Percentiles rank a stretch among this genome's conserved stretches.
Conservation (phyloP, 2,888 invertebrate genomes). For the Hyposoter dolosus region DNA sequence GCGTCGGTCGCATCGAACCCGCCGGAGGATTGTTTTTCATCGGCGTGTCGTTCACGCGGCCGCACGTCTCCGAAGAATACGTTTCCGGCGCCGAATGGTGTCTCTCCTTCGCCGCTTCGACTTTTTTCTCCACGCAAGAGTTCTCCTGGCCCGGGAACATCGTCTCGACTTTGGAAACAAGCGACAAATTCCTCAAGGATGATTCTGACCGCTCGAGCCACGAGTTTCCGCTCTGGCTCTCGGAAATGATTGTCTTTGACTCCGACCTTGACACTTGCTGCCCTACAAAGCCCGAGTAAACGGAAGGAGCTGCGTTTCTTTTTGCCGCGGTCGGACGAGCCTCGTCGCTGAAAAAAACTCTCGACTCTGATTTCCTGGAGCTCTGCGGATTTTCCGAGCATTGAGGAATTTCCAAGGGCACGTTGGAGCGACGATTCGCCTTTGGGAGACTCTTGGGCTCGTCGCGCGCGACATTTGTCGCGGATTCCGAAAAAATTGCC, state of each 20-base stretch:
- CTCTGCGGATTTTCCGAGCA: not conserved
- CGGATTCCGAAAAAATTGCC: not conserved
- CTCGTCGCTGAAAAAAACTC: not conserved
- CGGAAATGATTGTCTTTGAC: not conserved
- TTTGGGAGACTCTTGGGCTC: not conserved
- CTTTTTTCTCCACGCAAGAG: not conserved
- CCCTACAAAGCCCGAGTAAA: not conserved
- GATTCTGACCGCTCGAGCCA: not conserved
- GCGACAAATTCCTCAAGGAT: not conserved
- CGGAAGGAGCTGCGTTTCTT: not conserved
- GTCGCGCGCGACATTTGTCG: not conserved
- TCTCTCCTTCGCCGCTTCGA: not conserved
- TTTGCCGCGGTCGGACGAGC: not conserved
- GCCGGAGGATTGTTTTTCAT: conserved; percentile 75
- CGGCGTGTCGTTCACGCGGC: conserved; percentile 76
- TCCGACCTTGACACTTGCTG: not conserved
- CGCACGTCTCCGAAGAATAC: not conserved
- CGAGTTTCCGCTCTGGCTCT: not conserved
- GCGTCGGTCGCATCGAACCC: conserved; percentile 73
- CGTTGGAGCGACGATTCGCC: conserved; percentile 31
- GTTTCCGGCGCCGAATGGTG: conserved; percentile 5
- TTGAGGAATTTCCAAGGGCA: conserved; percentile 19
- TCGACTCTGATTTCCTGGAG: not conserved
- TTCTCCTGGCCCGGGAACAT: not conserved
- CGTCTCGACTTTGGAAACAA: not conserved